Evolutionary conservation across 2,888 invertebrate species (phyloP).

Genomic region (Caenorhabditis drosophilae): DNA sequence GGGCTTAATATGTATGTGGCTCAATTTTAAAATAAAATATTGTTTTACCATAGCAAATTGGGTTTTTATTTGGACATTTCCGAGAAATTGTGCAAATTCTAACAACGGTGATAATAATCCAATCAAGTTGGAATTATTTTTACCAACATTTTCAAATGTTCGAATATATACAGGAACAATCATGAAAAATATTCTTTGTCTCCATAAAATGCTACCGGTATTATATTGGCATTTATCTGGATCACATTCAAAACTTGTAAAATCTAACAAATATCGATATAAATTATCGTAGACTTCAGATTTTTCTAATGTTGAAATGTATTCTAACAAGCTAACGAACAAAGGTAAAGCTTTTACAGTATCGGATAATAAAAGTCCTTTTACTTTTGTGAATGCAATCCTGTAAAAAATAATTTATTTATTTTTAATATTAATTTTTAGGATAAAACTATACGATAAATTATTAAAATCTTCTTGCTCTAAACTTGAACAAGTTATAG

Average conservation of each 20-base stretch:
- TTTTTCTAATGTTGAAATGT: background rate
- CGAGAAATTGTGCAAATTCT: slow-evolving; percentile 15
- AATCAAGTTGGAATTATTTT: slow-evolving; percentile 4
- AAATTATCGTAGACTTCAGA: background rate
- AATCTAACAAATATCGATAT: slow-evolving; percentile 19
- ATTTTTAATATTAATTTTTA: background rate
- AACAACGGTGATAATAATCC: slow-evolving; percentile 22
- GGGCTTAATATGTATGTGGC: no score
- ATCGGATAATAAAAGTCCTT: background rate
- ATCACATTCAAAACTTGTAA: slow-evolving; percentile 7
- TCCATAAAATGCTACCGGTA: slow-evolving; percentile 22
- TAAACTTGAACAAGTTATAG: background rate
- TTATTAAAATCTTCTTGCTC: background rate
- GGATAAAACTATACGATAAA: background rate
- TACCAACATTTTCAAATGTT: slow-evolving; percentile 5
- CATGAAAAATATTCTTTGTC: slow-evolving; percentile 23
- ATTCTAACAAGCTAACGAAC: background rate
- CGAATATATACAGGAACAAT: slow-evolving; percentile 19
- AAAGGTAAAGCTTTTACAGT: background rate
- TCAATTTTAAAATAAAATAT: no score
- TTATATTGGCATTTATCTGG: slow-evolving; percentile 20
- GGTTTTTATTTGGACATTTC: slow-evolving; percentile 9
- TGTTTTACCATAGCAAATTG: slow-evolving; percentile 15
- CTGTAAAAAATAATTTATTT: background rate
- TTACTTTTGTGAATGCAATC: background rate